Evolutionary conservation across 2,113 vertebrate genomes (phyloP), one percentile per base, ranked within the genome.

Genomic region (Oostethus manadensis): DNA sequence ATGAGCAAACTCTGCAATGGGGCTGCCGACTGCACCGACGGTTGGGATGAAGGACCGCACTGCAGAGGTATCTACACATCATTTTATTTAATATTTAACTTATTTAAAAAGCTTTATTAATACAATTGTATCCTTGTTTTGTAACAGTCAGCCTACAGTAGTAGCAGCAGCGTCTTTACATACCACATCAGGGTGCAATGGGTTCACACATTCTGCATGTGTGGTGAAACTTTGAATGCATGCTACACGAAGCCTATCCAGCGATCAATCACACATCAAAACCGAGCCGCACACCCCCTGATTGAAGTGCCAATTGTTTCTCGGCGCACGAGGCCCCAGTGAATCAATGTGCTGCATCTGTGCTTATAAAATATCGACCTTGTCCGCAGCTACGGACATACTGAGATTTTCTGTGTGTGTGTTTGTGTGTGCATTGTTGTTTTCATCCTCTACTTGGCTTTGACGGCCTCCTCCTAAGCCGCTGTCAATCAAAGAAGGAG

Each of bases 1-100:
- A 95, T 98, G 94, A 90, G 90, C 81, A 96, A 93, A 43, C 89
- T 98, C 61, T 99, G 97, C 84, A 92, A 99, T 0, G 93, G 94
- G 0, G 69, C 85, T 35, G 84, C 90, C 0, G 95, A 99, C 89
- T 99, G 97, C 60, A 73, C 88, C 0, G 94, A 98, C 0, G 93
- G 93, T 73, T 94, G 93, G 0, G 97, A 98, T 0, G 97, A 98
- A 80, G 97, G 97, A 0, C 68, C 94, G 0, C 94, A 96, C 85
- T 98, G 96, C 77, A 84, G 93, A 90, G 96, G 96, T 99, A 92
- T 6, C 15, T 2, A 18, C 29, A 8, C 33, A 40, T 35, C 26
- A 33, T n/a, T 11, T 40, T 55, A 38, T 35, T n/a, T 53, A 9
- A 35, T n/a, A 35, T 7, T n/a, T n/a, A n/a, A n/a, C n/a, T n/a